A percentile compares a stretch with the other conserved stretches of the same genome.
Conservation (phyloP, 2,797 vertebrate species). For the Pipistrellus kuhlii region DNA sequence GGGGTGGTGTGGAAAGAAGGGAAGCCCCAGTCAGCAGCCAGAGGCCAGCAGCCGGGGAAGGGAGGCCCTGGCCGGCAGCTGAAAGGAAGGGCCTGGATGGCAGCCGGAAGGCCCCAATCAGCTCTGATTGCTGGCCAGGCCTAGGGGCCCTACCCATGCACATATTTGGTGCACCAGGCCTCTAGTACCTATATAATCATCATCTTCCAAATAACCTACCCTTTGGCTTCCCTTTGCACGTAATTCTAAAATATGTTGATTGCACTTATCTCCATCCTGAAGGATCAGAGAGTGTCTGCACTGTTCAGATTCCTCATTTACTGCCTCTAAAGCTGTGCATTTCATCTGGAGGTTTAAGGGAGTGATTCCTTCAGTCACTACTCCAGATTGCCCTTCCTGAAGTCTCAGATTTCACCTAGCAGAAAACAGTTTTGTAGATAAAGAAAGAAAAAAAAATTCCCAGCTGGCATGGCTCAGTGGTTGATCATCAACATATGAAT, state of each 20-base stretch:
- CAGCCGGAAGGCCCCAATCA: too few species aligned
- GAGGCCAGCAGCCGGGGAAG: too few species aligned
- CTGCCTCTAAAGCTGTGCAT: background rate
- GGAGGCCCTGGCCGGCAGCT: too few species aligned
- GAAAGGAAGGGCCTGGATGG: too few species aligned
- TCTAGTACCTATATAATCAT: too few species aligned
- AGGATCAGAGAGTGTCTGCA: background rate
- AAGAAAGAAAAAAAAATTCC: background rate
- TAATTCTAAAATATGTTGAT: background rate
- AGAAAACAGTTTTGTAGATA: background rate
- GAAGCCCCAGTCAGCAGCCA: too few species aligned
- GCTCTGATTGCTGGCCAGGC: too few species aligned
- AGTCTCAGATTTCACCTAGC: background rate
- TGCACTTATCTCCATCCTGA: rapidly evolving
- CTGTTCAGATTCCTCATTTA: background rate
- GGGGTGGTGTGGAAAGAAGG: too few species aligned
- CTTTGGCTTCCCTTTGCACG: background rate
- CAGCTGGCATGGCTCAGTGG: too few species aligned
- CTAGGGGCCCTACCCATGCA: too few species aligned
- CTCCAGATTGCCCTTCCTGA: background rate
- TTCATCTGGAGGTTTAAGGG: background rate
- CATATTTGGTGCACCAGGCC: too few species aligned
- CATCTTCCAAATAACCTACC: background rate
- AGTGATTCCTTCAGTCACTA: background rate
- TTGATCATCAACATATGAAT: too few species aligned